These are phyloP conservation scores for Chelon auratus DNA, from an alignment of 2,797 vertebrate species.

Conservation along the genomic window DNA sequence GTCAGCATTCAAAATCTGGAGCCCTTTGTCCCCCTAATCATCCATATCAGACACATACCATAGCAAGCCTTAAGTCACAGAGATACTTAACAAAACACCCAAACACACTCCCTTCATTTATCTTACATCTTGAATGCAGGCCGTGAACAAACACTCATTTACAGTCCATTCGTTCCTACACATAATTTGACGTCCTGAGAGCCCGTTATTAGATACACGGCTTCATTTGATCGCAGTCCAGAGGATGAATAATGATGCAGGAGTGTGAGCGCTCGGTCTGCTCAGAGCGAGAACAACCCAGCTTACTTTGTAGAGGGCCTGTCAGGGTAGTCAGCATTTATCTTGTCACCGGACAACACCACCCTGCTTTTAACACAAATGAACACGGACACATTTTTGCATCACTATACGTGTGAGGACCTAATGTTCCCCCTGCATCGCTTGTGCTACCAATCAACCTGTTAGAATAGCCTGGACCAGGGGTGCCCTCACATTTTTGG, in stretches of 20 bases:
- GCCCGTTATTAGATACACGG: slow-evolving; percentile 56
- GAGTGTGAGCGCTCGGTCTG: slow-evolving; percentile 23
- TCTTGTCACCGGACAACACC: slow-evolving; percentile 59
- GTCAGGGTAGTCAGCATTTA: slow-evolving; percentile 60
- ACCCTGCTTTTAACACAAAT: slow-evolving; percentile 45
- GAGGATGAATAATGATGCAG: slow-evolving; percentile 65
- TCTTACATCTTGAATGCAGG: slow-evolving; percentile 27
- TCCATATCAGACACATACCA: neutral
- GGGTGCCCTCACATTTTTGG: too few species aligned
- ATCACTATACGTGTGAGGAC: slow-evolving; percentile 15
- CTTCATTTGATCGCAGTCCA: slow-evolving; percentile 53
- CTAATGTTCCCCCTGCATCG: slow-evolving; percentile 5
- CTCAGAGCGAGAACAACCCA: slow-evolving; percentile 30
- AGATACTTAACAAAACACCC: slow-evolving; percentile 11
- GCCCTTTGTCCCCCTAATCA: neutral
- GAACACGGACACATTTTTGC: slow-evolving; percentile 32
- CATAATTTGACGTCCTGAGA: slow-evolving; percentile 53
- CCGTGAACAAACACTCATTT: slow-evolving; percentile 25
- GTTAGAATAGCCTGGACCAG: too few species aligned
- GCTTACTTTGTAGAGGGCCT: slow-evolving; percentile 37
- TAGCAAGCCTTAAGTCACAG: neutral
- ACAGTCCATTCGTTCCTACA: slow-evolving; percentile 25
- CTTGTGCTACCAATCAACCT: neutral
- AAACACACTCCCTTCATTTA: slow-evolving; percentile 14
- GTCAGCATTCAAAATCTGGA: neutral